Percentiles rank a stretch among this genome's conserved stretches.
Conservation (phyloP, 1,140 invertebrate genomes). For the Drosophila repleta region DNA sequence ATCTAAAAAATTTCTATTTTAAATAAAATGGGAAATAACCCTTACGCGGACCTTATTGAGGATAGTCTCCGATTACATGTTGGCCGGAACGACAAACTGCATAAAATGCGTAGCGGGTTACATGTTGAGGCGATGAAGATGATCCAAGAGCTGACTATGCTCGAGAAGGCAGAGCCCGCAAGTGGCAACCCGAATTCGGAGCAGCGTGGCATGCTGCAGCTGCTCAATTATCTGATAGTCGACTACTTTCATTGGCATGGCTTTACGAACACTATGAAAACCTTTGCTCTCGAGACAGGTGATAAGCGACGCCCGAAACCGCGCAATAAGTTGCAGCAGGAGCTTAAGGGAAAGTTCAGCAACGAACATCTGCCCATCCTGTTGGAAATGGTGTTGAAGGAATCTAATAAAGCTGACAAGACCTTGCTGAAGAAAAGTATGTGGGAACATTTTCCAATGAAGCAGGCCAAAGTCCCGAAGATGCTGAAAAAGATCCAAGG, state of each 20-base stretch:
- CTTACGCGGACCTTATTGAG: not conserved
- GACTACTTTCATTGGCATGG: slow-evolving; percentile 41
- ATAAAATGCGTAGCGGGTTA: slow-evolving; percentile 15
- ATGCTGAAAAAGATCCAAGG: not conserved
- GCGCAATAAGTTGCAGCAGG: slow-evolving; percentile 16
- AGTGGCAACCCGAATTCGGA: slow-evolving; percentile 1
- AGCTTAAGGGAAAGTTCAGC: not conserved
- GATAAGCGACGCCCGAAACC: slow-evolving; percentile 4
- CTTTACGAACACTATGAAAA: slow-evolving; percentile 28
- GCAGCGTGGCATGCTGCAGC: slow-evolving; percentile 8
- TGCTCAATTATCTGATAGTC: slow-evolving; percentile 31
- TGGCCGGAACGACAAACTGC: slow-evolving; percentile 2
- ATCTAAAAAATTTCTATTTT: not conserved
- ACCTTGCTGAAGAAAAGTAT: not conserved
- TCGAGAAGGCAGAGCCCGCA: slow-evolving; percentile 4
- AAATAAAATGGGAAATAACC: not conserved
- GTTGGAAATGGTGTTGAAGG: slow-evolving; percentile 8
- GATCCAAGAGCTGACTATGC: not conserved
- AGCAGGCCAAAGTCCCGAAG: not conserved
- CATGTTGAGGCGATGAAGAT: slow-evolving; percentile 23
- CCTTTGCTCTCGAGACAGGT: slow-evolving; percentile 27
- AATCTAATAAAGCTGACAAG: not conserved
- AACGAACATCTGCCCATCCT: slow-evolving; percentile 1
- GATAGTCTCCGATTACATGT: not conserved
- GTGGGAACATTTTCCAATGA: not conserved